Conservation (phyloP, 2,888 invertebrate species). For the Cephus pulcher region DNA sequence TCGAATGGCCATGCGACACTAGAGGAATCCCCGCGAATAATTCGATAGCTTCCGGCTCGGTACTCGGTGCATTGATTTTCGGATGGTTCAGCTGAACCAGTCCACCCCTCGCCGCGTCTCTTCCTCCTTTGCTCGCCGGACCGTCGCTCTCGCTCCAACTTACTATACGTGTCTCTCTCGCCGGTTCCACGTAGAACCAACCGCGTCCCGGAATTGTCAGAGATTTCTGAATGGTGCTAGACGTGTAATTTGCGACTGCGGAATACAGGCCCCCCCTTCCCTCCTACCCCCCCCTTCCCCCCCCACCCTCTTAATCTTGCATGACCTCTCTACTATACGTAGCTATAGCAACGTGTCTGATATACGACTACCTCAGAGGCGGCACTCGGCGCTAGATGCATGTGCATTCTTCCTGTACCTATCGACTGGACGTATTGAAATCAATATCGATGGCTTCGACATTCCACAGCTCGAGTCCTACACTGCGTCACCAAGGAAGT, state of each 20-base stretch:
- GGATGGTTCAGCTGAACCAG: slow-evolving; percentile 4
- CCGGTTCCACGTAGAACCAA: slow-evolving; percentile 12
- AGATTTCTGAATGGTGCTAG: slow-evolving; percentile 43
- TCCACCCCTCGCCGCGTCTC: slow-evolving; percentile 15
- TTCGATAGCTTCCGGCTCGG: slow-evolving; percentile 11
- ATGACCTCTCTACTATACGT: background rate
- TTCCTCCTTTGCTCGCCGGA: slow-evolving; percentile 1
- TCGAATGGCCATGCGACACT: slow-evolving; percentile 3
- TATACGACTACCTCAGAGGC: background rate
- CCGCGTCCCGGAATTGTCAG: slow-evolving; percentile 38
- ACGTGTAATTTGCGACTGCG: slow-evolving; percentile 47
- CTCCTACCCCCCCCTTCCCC: too few relatives aligned
- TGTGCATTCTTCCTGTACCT: background rate
- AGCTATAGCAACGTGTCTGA: background rate
- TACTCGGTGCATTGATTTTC: slow-evolving; percentile 41
- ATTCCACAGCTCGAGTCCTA: background rate
- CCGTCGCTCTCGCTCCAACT: slow-evolving; percentile 6
- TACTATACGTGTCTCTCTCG: background rate
- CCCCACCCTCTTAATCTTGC: background rate
- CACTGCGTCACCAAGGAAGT: background rate
- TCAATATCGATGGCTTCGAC: background rate
- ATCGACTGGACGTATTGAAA: background rate
- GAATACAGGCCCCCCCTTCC: slow-evolving; percentile 26
- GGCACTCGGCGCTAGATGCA: background rate
- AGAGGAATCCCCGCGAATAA: slow-evolving; percentile 10